Evolutionary conservation across 1,140 invertebrate species (phyloP), one percentile per base, ranked within the genome.

Genomic region (Ostrea denselamellosa): DNA sequence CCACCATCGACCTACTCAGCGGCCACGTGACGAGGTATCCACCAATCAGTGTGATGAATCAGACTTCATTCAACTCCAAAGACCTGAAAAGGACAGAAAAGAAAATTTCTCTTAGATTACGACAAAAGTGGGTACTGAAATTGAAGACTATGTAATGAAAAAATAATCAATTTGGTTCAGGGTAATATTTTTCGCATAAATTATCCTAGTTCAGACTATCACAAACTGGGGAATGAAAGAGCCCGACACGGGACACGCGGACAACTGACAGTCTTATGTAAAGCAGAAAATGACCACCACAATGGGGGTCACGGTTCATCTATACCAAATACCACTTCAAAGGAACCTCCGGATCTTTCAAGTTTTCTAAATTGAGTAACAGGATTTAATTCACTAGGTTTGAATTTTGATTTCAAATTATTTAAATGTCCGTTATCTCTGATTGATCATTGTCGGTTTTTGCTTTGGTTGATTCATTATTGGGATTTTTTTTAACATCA

Each of bases 171-270:
- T 89, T 87, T 77, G 83, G 83, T 87, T 84, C 83, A 34, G 85
- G 65, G 85, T 87, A 68, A 89, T 89, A 89, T 85, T 85, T 87
- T 89, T 87, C 86, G 81, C 88, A 89, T 89, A 87, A 87, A 89
- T 89, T 87, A 89, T 87, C 86, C 77, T 58, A 44, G 51, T 17
- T 81, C 52, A 87, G 88, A 89, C 88, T 87, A 87, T 82, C 68
- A 58, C 25, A n/a, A 62, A 56, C 28, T 58, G 53, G 28, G 1
- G n/a, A 54, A 58, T 25, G 28, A 85, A 85, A 52, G 54, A n/a
- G 28, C n/a, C 53, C 44, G 22, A 19, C 44, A 22, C 17, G 44
- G 22, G 82, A 54, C 82, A 83, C 82, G 52, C 44, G 82, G 82
- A 22, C 52, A 12, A 34, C 34, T 54, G 44, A 52, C 82, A 54